Evolutionary conservation across 2,888 invertebrate species (phyloP).

Genomic region (Eulithis prunata): DNA sequence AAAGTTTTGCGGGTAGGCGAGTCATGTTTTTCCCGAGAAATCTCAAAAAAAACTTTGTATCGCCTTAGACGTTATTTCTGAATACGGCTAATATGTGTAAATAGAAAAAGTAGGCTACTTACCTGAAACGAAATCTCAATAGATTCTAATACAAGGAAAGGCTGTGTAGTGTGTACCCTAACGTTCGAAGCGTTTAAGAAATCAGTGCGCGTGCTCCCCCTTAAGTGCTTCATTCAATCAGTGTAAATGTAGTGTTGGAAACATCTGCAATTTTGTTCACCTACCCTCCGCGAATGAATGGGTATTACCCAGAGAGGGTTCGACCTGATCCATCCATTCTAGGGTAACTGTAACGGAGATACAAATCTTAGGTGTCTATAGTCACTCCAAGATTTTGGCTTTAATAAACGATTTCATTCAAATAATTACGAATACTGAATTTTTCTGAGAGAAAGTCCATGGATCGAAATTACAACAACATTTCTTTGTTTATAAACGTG

Average conservation of each 20-base stretch:
- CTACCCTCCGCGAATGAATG: constrained; percentile 37
- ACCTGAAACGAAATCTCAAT: background rate
- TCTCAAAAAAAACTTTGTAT: too few relatives aligned
- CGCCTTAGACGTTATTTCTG: too few relatives aligned
- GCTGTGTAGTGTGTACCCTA: constrained; percentile 8
- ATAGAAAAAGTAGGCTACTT: too few relatives aligned
- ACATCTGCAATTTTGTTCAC: constrained; percentile 35
- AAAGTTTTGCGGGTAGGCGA: background rate
- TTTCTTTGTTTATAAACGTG: too few relatives aligned
- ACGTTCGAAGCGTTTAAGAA: constrained; percentile 20
- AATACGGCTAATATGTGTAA: too few relatives aligned
- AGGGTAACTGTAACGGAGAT: constrained; percentile 34
- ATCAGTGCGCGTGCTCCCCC: constrained; percentile 25
- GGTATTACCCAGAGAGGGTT: constrained; percentile 39
- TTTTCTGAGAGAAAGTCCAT: too few relatives aligned
- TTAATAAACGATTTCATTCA: too few relatives aligned
- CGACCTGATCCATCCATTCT: constrained; percentile 40
- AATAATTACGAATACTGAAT: too few relatives aligned
- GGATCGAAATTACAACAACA: too few relatives aligned
- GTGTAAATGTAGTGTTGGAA: constrained; percentile 36
- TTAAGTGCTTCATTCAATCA: constrained; percentile 37
- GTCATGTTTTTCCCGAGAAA: too few relatives aligned
- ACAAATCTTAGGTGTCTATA: constrained; percentile 20
- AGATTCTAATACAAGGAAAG: constrained; percentile 15
- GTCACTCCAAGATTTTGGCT: constrained; percentile 18